Conservation (phyloP, 2,888 invertebrate species). For the Nephrotoma appendiculata region DNA sequence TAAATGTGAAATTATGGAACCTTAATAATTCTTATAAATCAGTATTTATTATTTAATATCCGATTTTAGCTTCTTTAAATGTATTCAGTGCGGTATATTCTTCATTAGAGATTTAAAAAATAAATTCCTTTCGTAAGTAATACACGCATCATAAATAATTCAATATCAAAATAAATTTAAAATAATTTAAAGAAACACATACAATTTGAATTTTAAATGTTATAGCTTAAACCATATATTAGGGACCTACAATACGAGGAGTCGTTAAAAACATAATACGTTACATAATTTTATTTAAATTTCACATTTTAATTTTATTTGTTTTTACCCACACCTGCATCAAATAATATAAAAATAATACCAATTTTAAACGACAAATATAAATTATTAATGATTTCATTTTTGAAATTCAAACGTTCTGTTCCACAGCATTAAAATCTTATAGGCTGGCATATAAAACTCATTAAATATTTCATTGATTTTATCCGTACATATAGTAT, state of each 20-base stretch:
- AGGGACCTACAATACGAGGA: background rate
- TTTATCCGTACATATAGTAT: no score
- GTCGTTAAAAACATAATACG: background rate
- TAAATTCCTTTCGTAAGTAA: background rate
- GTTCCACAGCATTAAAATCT: slow-evolving; percentile 17
- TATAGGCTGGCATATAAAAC: background rate
- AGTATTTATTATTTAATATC: no score
- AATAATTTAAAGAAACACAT: background rate
- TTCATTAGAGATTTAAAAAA: background rate
- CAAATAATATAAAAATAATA: background rate
- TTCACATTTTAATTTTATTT: background rate
- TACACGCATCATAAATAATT: background rate
- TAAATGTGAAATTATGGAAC: no score
- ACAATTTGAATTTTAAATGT: background rate
- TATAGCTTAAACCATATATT: background rate
- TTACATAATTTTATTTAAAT: background rate
- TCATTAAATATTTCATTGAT: slow-evolving; percentile 1
- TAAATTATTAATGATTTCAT: slow-evolving; percentile 18
- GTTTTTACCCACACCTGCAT: background rate
- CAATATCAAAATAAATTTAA: background rate
- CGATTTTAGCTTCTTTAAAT: no score
- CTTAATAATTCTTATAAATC: no score
- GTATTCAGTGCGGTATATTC: no score
- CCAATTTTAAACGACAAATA: background rate
- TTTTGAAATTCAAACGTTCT: background rate